Base-by-base conservation (phyloP, 2,797 vertebrate species). In the Chanos chanos region DNA sequence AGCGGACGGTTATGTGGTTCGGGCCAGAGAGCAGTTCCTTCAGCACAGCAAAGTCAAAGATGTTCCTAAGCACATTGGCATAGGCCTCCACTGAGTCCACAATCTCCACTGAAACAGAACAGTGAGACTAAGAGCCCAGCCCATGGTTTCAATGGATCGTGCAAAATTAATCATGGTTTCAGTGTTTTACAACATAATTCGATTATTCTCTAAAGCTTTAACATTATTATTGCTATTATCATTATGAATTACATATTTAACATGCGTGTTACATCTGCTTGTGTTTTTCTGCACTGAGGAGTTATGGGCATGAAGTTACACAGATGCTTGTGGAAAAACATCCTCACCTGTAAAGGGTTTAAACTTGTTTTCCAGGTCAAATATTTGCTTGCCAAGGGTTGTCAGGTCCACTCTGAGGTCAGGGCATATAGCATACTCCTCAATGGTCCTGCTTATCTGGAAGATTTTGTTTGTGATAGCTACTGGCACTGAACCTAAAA, bases 281-380 rank as follows among this genome's bases (percentile, higher is more conserved):
- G n/a, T n/a, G n/a, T n/a, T n/a, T n/a, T n/a, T n/a, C n/a, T n/a
- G n/a, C n/a, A n/a, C n/a, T n/a, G n/a, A n/a, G n/a, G n/a, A n/a
- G n/a, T n/a, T n/a, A n/a, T n/a, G n/a, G n/a, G n/a, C n/a, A n/a
- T n/a, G n/a, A n/a, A n/a, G n/a, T n/a, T n/a, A n/a, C n/a, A n/a
- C n/a, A n/a, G n/a, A n/a, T n/a, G n/a, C n/a, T n/a, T n/a, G n/a
- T n/a, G n/a, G n/a, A n/a, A n/a, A 13, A 24, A 8, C 15, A 51
- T 2, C 9, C 33, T 85, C 34, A 92, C 96, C 96, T 89, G 93
- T 96, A 78, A 99, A 98, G 5, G 95, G 95, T 75, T 97, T 97
- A 77, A 98, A 97, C 83, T 98, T 98, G 81, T 98, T 90, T 74
- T 90, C 95, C 83, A 99, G 76, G 81, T 99, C 95, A 79, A 99